Evolutionary conservation across 2,113 vertebrate genomes (phyloP).

Genomic region (Pterophyllum scalare): DNA sequence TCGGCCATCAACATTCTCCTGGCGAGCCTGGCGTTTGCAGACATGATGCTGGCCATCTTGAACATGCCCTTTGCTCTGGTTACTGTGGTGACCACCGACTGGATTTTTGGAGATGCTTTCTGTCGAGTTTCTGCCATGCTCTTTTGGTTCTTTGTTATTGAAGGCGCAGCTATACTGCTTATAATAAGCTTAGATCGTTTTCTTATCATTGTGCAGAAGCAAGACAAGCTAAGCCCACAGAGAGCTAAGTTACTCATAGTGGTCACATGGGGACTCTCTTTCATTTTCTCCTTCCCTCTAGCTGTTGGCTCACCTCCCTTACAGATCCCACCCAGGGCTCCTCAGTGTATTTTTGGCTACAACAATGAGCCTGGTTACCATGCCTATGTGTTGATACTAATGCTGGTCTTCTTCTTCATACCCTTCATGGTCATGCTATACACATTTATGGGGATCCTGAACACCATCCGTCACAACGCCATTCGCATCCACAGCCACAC

Average conservation of each 20-base stretch:
- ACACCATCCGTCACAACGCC: conserved; percentile 94
- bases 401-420: conserved; percentile 92
- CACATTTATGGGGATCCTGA: conserved; percentile 95
- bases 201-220: conserved; percentile 96
- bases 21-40: conserved; percentile 95
- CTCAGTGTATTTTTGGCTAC: conserved; percentile 96
- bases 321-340: conserved; percentile 90
- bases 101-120: conserved; percentile 93
- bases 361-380: conserved; percentile 87
- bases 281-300: conserved; percentile 90
- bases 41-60: conserved; percentile 94
- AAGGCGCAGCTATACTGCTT: conserved; percentile 93
- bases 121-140: conserved; percentile 96
- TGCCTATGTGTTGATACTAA: conserved; percentile 89
- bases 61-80: conserved; percentile 97
- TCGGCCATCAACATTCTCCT: conserved; percentile 98
- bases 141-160: conserved; percentile 96
- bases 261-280: conserved; percentile 90
- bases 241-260: conserved; percentile 92
- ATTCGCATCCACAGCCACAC: conserved; percentile 95
- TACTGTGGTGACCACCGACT: conserved; percentile 88
- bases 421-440: conserved; percentile 95
- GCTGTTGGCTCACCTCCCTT: conserved; percentile 89
- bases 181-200: conserved; percentile 98
- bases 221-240: conserved; percentile 94